These are phyloP conservation scores for Todus mexicanus DNA, from an alignment of 2,797 vertebrate genomes.

Conservation along the genomic window DNA sequence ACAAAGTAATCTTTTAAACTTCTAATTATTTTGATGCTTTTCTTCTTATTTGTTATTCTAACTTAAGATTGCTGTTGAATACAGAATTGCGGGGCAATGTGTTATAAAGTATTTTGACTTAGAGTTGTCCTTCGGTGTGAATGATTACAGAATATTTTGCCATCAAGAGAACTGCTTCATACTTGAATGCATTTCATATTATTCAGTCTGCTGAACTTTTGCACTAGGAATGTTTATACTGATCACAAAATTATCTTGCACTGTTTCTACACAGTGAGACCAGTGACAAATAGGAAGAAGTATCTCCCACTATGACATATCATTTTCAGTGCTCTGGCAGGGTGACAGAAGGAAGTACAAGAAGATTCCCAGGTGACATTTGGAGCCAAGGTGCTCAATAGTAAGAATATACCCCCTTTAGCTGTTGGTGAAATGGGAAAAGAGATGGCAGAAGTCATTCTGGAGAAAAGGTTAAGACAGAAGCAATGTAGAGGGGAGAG, in stretches of 20 bases:
- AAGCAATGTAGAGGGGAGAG: not conserved
- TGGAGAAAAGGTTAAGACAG: not conserved
- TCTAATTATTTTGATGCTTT: slow-evolving; percentile 1
- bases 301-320: not conserved
- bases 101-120: not conserved
- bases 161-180: not conserved
- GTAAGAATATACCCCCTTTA: not conserved
- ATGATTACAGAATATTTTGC: not conserved
- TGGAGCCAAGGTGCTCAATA: not conserved
- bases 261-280: not conserved
- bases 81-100: not conserved
- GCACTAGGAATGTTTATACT: not conserved
- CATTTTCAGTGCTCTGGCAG: not conserved
- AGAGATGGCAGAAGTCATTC: not conserved
- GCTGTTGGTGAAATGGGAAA: not conserved
- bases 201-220: not conserved
- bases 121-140: not conserved
- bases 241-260: not conserved
- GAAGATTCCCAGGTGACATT: not conserved
- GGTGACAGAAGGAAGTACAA: not conserved
- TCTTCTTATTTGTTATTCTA: slow-evolving; percentile 3
- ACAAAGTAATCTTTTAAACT: slow-evolving; percentile 12
- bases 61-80: slow-evolving; percentile 6
- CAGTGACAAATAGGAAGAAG: not conserved
- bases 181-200: not conserved